Percentiles rank a stretch among this genome's conserved stretches.
Conservation (phyloP, 2,888 invertebrate genomes). For the Oconnorella tubifera region DNA sequence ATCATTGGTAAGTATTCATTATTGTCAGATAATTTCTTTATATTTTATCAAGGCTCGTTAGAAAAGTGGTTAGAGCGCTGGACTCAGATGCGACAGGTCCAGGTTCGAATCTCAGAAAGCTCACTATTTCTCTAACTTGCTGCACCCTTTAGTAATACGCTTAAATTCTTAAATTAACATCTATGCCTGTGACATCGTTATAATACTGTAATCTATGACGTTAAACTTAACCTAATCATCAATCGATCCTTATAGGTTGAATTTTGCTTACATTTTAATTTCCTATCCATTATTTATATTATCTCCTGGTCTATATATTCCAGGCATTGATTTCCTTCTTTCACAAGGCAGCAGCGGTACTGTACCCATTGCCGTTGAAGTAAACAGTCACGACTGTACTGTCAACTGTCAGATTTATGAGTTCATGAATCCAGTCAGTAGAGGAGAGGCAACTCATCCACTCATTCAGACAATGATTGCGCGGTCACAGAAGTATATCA, state of each 20-base stretch:
- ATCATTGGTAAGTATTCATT: neutral
- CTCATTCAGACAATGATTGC: slow-evolving; percentile 5
- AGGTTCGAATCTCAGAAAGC: too few relatives aligned
- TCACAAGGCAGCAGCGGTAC: neutral
- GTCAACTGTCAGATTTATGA: slow-evolving; percentile 2
- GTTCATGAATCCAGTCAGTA: neutral
- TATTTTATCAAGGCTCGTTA: too few relatives aligned
- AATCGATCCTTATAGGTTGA: too few relatives aligned
- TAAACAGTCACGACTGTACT: neutral
- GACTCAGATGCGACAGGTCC: too few relatives aligned
- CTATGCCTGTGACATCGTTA: too few relatives aligned
- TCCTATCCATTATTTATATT: neutral
- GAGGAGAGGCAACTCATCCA: neutral
- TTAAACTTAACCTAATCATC: too few relatives aligned
- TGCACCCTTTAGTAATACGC: too few relatives aligned
- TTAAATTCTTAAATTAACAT: too few relatives aligned
- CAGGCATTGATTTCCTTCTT: neutral
- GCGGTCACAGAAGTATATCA: slow-evolving; percentile 4
- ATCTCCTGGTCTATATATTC: neutral
- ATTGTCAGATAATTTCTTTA: neutral
- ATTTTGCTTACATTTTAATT: too few relatives aligned
- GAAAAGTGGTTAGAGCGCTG: too few relatives aligned
- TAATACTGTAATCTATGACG: too few relatives aligned
- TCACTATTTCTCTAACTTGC: too few relatives aligned
- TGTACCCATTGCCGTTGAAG: neutral